Percentiles rank a stretch among this genome's conserved stretches.
Evolutionary conservation across 2,888 invertebrate species (phyloP).

Genomic region (Phyllotreta striolata): DNA sequence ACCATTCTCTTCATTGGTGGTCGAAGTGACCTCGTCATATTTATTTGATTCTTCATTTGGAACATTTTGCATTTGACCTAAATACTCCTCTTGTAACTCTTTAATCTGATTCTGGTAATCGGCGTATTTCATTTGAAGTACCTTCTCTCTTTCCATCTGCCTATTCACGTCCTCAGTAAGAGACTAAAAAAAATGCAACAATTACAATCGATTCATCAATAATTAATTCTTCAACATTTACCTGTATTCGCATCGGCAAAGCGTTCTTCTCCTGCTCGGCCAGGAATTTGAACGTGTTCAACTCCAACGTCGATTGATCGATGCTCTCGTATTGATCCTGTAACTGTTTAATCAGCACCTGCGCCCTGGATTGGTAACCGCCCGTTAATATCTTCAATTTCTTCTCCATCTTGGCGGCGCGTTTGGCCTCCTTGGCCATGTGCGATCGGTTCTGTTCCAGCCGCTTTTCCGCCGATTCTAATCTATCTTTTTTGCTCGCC

Average conservation of each 20-base stretch:
- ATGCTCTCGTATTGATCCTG: constrained; percentile 88
- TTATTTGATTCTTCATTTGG: constrained; percentile 19
- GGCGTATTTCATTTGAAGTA: constrained; percentile 83
- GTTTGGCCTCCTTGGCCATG: constrained; percentile 97
- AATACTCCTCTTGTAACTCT: constrained; percentile 54
- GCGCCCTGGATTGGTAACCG: constrained; percentile 81
- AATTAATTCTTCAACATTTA: constrained; percentile 52
- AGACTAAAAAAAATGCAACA: constrained; percentile 65
- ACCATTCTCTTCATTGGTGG: constrained; percentile 30
- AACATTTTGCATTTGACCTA: constrained; percentile 40
- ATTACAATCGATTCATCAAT: neutral
- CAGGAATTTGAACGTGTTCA: constrained; percentile 89
- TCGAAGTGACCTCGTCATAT: constrained; percentile 33
- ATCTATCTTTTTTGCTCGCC: constrained; percentile 94
- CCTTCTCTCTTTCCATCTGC: constrained; percentile 90
- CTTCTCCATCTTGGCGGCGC: constrained; percentile 97
- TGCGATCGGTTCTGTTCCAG: constrained; percentile 92
- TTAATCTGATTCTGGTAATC: constrained; percentile 73
- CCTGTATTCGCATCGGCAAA: constrained; percentile 88
- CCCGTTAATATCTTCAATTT: constrained; percentile 95
- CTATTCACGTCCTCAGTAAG: constrained; percentile 91
- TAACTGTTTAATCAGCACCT: constrained; percentile 86
- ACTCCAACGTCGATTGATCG: constrained; percentile 88
- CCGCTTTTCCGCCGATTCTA: constrained; percentile 92
- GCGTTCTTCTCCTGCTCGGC: constrained; percentile 90